phyloP scores from a whole-genome alignment of 2,888 invertebrate species.

The Tetanocera ferruginea region DNA sequence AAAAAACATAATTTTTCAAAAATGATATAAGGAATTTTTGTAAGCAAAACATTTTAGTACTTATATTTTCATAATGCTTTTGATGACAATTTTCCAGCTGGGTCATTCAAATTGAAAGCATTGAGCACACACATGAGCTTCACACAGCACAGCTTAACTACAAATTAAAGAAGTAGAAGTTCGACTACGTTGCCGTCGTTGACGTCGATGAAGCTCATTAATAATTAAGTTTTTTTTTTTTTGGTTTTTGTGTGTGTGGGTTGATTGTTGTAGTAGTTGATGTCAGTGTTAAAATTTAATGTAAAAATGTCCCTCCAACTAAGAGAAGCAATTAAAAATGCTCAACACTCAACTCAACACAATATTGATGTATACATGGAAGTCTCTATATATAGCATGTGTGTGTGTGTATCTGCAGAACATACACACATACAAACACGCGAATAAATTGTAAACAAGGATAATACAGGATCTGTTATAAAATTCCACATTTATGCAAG shows the following conservation, averaged over 20 bases:
- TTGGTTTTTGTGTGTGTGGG: not conserved
- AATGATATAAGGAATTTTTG: too few species aligned
- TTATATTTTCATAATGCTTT: too few species aligned
- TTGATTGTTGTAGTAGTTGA: conserved; percentile 17
- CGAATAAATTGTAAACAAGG: not conserved
- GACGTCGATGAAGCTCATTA: conserved; percentile 36
- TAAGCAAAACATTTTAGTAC: too few species aligned
- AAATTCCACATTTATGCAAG: not conserved
- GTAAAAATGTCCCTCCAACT: conserved; percentile 26
- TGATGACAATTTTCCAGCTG: too few species aligned
- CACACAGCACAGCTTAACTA: too few species aligned
- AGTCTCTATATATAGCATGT: not conserved
- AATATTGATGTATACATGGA: too few species aligned
- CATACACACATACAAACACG: not conserved
- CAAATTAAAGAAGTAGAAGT: too few species aligned
- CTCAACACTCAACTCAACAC: not conserved
- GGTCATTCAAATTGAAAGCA: too few species aligned
- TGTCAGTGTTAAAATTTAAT: conserved; percentile 22
- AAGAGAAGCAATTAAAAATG: conserved; percentile 35
- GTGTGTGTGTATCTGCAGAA: not conserved
- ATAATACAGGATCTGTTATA: conserved; percentile 5
- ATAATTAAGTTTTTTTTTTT: conserved; percentile 28
- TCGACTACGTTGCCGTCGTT: not conserved
- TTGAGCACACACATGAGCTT: too few species aligned
- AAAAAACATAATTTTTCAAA: too few species aligned